Evolutionary conservation across 2,888 invertebrate genomes (phyloP).

Genomic region (Carcina quercana): DNA sequence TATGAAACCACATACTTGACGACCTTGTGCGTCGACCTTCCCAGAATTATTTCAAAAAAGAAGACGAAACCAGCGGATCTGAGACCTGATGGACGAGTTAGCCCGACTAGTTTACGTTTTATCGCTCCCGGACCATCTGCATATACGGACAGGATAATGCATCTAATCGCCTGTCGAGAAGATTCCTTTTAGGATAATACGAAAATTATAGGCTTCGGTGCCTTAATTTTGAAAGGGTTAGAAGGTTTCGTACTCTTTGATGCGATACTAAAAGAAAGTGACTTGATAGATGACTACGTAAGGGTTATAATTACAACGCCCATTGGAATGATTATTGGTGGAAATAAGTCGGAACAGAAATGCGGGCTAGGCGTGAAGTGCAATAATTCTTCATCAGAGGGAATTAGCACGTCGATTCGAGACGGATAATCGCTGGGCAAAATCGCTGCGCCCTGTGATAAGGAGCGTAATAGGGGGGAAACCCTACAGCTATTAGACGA

Average conservation of each 20-base stretch:
- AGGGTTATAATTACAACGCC: slow-evolving; percentile 31
- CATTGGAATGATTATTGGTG: slow-evolving; percentile 21
- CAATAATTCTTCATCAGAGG: slow-evolving; percentile 27
- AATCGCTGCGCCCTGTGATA: slow-evolving; percentile 14
- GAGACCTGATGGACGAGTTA: slow-evolving; percentile 33
- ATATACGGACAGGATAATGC: slow-evolving; percentile 27
- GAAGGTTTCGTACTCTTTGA: slow-evolving; percentile 21
- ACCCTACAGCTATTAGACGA: too few relatives aligned
- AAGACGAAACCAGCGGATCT: slow-evolving; percentile 42
- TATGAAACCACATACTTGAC: slow-evolving; percentile 17
- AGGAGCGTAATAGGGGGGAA: slow-evolving; percentile 22
- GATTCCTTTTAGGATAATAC: slow-evolving; percentile 24
- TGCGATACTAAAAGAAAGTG: slow-evolving; percentile 29
- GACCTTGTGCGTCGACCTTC: slow-evolving; percentile 62
- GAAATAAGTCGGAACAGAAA: slow-evolving; percentile 27
- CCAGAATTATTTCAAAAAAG: slow-evolving; percentile 47
- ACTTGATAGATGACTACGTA: slow-evolving; percentile 26
- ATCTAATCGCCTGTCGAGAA: slow-evolving; percentile 32
- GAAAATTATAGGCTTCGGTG: slow-evolving; percentile 15
- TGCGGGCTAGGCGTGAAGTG: slow-evolving; percentile 22
- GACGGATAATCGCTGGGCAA: slow-evolving; percentile 15
- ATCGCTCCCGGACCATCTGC: slow-evolving; percentile 40
- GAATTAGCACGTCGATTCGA: slow-evolving; percentile 20
- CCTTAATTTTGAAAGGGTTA: slow-evolving; percentile 30
- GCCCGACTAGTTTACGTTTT: slow-evolving; percentile 38